These are phyloP conservation scores for Sycophila texana DNA, from an alignment of 2,888 invertebrate species.

Conservation along the genomic window DNA sequence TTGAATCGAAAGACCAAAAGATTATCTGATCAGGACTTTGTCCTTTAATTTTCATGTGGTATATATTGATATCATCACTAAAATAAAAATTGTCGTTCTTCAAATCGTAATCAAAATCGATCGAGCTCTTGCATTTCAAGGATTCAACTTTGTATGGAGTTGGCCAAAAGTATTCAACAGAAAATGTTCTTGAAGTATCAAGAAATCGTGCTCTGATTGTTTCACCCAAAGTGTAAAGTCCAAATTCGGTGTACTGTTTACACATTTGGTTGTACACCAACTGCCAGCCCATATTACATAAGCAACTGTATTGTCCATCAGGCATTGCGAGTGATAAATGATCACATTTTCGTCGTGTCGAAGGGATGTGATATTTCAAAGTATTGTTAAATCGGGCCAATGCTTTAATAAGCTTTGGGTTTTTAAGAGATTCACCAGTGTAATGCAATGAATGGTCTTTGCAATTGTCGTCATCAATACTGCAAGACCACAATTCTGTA, in stretches of 20 bases:
- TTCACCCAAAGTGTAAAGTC: not conserved
- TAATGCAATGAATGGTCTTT: not conserved
- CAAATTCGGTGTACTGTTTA: not conserved
- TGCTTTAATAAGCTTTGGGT: not conserved
- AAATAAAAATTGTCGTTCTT: constrained; percentile 18
- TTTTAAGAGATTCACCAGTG: not conserved
- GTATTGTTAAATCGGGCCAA: not conserved
- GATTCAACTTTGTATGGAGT: not conserved
- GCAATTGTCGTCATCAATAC: not conserved
- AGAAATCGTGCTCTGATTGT: constrained; percentile 3
- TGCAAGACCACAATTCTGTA: not conserved
- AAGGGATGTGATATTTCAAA: not conserved
- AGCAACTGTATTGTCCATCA: not conserved
- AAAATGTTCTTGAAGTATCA: not conserved
- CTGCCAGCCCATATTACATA: constrained; percentile 23
- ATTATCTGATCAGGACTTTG: not conserved
- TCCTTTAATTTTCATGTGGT: constrained; percentile 1
- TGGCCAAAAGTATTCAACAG: not conserved
- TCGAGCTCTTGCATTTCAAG: not conserved
- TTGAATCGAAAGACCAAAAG: not conserved
- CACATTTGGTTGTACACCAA: constrained; percentile 21
- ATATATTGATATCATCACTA: constrained; percentile 19
- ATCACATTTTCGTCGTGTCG: constrained; percentile 1
- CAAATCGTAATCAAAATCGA: constrained; percentile 27
- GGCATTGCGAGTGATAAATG: constrained; percentile 13